These are phyloP conservation scores for Sinocyclocheilus anshuiensis DNA, from an alignment of 2,113 vertebrate species.

Conservation along the genomic window DNA sequence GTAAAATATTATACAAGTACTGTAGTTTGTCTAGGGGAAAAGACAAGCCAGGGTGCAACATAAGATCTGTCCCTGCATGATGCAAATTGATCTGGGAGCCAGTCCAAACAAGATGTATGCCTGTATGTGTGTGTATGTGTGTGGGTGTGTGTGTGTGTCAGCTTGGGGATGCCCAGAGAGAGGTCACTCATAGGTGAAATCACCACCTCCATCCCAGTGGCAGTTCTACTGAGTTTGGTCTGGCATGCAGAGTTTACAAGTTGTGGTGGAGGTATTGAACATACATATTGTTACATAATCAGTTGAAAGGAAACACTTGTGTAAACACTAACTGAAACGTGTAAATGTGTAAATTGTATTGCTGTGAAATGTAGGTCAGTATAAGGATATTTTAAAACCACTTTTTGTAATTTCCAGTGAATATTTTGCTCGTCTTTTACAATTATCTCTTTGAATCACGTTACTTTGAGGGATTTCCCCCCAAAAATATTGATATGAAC, in stretches of 20 bases:
- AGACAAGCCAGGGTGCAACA: neutral
- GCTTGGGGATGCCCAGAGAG: conserved; percentile 10
- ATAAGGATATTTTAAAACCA: neutral
- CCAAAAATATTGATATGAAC: too few species aligned
- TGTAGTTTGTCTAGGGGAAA: neutral
- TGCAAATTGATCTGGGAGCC: conserved; percentile 8
- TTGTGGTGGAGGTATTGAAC: neutral
- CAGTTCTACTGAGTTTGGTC: neutral
- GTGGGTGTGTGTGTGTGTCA: conserved; percentile 12
- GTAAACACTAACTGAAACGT: neutral
- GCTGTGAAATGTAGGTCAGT: neutral
- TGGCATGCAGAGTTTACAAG: neutral
- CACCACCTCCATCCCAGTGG: neutral
- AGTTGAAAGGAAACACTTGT: neutral
- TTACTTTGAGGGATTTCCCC: neutral
- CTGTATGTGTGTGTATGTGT: too few species aligned
- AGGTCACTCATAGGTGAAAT: conserved; percentile 4
- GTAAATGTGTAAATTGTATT: neutral
- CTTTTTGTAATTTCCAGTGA: neutral
- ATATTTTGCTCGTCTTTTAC: neutral
- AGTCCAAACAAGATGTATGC: neutral
- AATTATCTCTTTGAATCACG: neutral
- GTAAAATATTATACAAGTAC: neutral
- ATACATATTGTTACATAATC: neutral
- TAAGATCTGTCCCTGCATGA: neutral